Evolutionary conservation across 2,888 invertebrate genomes (phyloP), one percentile per base, ranked within the genome.

Genomic region (Plagodis pulveraria): DNA sequence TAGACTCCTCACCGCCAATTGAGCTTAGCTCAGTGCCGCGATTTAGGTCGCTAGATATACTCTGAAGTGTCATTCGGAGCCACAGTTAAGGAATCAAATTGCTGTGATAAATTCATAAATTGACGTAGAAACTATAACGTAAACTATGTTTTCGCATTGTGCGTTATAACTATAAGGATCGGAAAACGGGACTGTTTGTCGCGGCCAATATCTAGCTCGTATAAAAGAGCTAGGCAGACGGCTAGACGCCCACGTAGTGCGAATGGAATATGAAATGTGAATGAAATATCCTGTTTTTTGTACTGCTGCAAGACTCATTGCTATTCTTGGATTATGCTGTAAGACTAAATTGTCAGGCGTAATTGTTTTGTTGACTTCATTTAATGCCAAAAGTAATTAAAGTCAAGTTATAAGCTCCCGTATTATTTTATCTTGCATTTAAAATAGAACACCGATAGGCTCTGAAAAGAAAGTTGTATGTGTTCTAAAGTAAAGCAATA

Each of bases 231-330:
- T 12, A 45, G 5, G 9, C 34, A 61, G 60, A 61, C 60, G 44
- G 60, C 52, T 42, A 8, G 60, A 49, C 58, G 50, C 66, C 69
- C 56, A 69, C 68, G 36, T 34, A 38, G 34, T 40, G 36, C 55
- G 56, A 58, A 59, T 58, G 47, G 53, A 56, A 63, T 62, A 41
- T 49, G 56, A 49, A 62, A 61, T 60, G 11, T 62, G 55, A 66
- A 69, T 69, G 59, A 62, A 56, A 63, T 65, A 51, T 66, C 66
- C 68, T 58, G 65, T 60, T 69, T 62, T 64, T 60, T 42, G 11
- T 50, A 34, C 11, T n/a, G 12, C 11, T 56, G 51, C 54, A 58
- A 2, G 44, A 42, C 40, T 60, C 61, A 63, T 60, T 49, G 54
- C 58, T 65, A 66, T 65, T 66, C 60, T 63, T 52, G 58, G 56